Evolutionary conservation across 2,113 vertebrate species (phyloP).

Genomic region (Cryptomyrus ogoouensis): DNA sequence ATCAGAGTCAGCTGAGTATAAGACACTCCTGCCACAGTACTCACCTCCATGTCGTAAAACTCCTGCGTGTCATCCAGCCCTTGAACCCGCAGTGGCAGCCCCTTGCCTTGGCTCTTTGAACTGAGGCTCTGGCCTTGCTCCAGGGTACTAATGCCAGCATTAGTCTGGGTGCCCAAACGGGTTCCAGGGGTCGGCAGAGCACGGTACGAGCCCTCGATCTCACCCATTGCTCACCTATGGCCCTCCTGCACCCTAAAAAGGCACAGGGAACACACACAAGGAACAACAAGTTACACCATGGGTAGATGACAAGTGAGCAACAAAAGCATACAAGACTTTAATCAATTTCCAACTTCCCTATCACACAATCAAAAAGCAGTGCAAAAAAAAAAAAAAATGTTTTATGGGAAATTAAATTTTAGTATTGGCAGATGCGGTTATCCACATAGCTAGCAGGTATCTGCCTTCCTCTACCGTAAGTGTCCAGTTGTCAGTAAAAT

Average conservation of each 20-base stretch:
- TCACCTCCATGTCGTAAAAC: constrained; percentile 75
- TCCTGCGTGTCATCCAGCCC: constrained; percentile 80
- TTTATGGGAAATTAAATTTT: not conserved
- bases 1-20: not conserved
- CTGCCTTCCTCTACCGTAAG: not conserved
- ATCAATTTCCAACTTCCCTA: not conserved
- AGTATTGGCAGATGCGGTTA: not conserved
- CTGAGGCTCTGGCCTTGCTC: constrained; percentile 74
- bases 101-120: constrained; percentile 42
- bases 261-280: constrained; percentile 12
- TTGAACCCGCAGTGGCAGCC: constrained; percentile 66
- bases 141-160: constrained; percentile 75
- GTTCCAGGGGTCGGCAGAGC: constrained; percentile 77
- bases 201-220: constrained; percentile 85
- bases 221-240: constrained; percentile 73
- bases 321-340: not conserved
- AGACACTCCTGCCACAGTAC: constrained; percentile 27
- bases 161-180: constrained; percentile 72
- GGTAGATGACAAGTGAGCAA: not conserved
- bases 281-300: not conserved
- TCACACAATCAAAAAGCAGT: not conserved
- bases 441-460: not conserved
- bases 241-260: constrained; percentile 24
- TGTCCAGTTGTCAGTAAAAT: not conserved
- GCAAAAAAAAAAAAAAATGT: not conserved